Conservation (phyloP, 2,797 vertebrate species). For the Characodon lateralis region DNA sequence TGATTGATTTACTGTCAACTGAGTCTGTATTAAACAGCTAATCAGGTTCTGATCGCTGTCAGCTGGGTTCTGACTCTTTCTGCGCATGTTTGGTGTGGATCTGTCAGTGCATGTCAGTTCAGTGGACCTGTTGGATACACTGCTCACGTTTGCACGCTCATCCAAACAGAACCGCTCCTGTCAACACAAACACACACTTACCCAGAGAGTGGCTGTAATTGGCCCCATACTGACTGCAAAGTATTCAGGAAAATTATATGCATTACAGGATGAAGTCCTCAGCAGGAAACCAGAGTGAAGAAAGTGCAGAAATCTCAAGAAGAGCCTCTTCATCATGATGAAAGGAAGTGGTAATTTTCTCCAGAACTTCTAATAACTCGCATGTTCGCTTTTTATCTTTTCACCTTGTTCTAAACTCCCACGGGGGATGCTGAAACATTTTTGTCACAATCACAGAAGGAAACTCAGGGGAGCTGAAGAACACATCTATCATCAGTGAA, state of each 20-base stretch:
- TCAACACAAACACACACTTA: neutral
- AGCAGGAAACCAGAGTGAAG: slow-evolving; percentile 11
- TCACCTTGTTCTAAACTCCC: neutral
- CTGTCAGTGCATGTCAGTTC: neutral
- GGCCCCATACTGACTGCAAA: slow-evolving; percentile 30
- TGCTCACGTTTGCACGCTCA: neutral
- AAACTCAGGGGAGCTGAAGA: neutral
- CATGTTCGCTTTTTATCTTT: neutral
- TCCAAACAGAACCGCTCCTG: neutral
- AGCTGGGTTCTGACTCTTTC: neutral
- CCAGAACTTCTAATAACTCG: neutral
- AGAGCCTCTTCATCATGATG: neutral
- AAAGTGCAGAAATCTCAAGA: neutral
- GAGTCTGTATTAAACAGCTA: neutral
- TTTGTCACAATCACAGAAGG: neutral
- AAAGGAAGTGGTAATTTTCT: slow-evolving; percentile 3
- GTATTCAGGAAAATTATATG: slow-evolving; percentile 6
- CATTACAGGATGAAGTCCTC: neutral
- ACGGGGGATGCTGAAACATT: neutral
- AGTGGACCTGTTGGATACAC: neutral
- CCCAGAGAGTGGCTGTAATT: slow-evolving; percentile 8
- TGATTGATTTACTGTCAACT: neutral
- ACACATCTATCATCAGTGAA: neutral
- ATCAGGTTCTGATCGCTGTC: neutral
- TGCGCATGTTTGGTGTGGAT: neutral